A percentile compares a stretch with the other conserved stretches of the same genome.
These are phyloP conservation scores for Medauroidea extradentata DNA, from an alignment of 1,140 invertebrate genomes.

Conservation along the genomic window DNA sequence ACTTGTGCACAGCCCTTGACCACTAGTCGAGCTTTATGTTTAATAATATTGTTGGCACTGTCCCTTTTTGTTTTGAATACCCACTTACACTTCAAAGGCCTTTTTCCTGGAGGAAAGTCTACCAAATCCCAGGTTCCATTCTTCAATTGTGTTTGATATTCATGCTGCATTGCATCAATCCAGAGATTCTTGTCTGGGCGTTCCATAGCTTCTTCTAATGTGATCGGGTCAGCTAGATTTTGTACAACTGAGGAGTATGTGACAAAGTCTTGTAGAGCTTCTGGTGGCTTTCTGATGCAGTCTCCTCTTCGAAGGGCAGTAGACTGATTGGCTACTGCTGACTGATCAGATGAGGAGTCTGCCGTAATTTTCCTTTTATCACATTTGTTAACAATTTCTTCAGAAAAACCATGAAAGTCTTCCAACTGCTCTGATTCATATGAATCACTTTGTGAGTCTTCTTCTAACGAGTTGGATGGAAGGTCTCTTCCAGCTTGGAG, in stretches of 20 bases:
- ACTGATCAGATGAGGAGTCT: too few species aligned
- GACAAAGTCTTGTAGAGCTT: too few species aligned
- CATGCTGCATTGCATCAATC: not conserved
- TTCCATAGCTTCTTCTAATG: not conserved
- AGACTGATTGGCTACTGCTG: too few species aligned
- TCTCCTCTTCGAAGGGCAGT: too few species aligned
- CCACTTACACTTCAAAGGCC: not conserved
- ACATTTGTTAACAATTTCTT: not conserved
- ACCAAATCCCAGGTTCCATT: slow-evolving; percentile 5
- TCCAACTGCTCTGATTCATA: not conserved
- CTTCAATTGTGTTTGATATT: not conserved
- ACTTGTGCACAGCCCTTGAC: slow-evolving; percentile 24
- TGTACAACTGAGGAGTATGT: too few species aligned
- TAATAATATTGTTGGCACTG: not conserved
- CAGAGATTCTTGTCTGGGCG: not conserved
- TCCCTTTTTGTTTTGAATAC: not conserved
- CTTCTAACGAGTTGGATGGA: not conserved
- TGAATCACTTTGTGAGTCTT: not conserved
- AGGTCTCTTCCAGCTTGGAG: not conserved
- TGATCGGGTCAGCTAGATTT: not conserved
- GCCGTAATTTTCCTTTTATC: not conserved
- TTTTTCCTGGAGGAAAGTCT: slow-evolving; percentile 1
- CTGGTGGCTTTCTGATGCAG: too few species aligned
- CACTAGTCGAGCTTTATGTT: slow-evolving; percentile 15
- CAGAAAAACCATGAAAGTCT: not conserved